Evolutionary conservation across 2,888 invertebrate species (phyloP), one percentile per base, ranked within the genome.

Genomic region (Pyrrhia umbra): DNA sequence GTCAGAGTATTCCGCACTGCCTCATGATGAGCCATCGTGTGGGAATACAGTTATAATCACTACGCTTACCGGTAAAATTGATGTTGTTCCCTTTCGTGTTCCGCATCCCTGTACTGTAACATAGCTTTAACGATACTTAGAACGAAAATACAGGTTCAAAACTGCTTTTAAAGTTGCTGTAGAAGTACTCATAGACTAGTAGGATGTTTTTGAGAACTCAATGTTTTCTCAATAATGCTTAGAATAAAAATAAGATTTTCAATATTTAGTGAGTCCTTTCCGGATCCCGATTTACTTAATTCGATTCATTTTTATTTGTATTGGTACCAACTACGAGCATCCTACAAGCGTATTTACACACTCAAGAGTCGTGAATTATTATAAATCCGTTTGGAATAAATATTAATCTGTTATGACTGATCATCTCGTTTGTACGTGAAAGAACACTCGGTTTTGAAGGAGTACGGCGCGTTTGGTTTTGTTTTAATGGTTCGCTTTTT

Each of bases 1-100:
- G 21, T n/a, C 42, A 56, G 37, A 58, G 21, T 13, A 10, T 16
- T 46, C 9, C 27, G 18, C 6, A 40, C 5, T 6, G 15, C 15
- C 6, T 34, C 20, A 34, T 58, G 54, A 54, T 54, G 40, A 37
- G 47, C 21, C 37, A 30, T 70, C 60, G 65, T 66, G 60, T 10
- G 42, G 60, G 46, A 43, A 34, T 20, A 51, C 9, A 15, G 49
- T 51, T 51, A 42, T 66, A 51, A 70, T 55, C 52, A 54, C 25
- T 4, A 15, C 10, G 39, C 39, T 69, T 58, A 64, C 39, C 25
- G 30, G 40, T 30, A 18, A 21, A 47, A 54, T 49, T 69, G 39
- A 69, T 64, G 42, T 68, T 52, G 52, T 42, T 51, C 18, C 25
- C 23, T 40, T 25, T 5, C 10, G 15, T 15, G 37, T 61, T 39